Evolutionary conservation across 1,140 invertebrate species (phyloP), one percentile per base, ranked within the genome.

Genomic region (Zaprionus ghesquierei): DNA sequence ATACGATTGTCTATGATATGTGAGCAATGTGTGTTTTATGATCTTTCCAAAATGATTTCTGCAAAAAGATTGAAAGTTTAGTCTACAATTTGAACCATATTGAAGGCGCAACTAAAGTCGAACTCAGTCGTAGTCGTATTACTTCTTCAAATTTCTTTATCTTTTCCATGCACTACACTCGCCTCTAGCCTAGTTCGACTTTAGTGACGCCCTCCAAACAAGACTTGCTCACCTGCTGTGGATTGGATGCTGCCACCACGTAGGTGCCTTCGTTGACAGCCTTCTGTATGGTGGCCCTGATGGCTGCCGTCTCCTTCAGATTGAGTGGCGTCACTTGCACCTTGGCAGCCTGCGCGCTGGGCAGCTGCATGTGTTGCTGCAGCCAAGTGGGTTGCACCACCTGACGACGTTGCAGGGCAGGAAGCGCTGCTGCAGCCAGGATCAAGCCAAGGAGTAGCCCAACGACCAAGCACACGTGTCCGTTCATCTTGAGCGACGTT

Each of bases 381-480:
- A 89, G 38, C 75, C 81, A 86, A 6, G 53, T 64, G 4, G 86
- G 85, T 6, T 77, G 64, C 18, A 89, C 76, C 29, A 89, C 79
- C 54, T 89, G 86, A 3, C 82, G 78, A 20, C 72, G 79, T 10
- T 15, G n/a, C 10, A 25, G n/a, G n/a, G n/a, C n/a, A n/a, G n/a
- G n/a, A n/a, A n/a, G n/a, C n/a, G n/a, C n/a, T 2, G 10, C 38
- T 23, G 13, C 44, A 18, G 10, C 3, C 23, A n/a, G 2, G 22
- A 18, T n/a, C 6, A 41, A 2, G 22, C 31, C 33, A 3, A 46
- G 15, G 3, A 44, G 8, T 9, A 44, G 15, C 15, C 6, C 1
- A 23, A 6, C 10, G 15, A 15, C 31, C 27, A 2, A 46, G 15
- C 3, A 41, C 13, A 41, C n/a, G 6, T 46, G 41, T 46, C 12